Evolutionary conservation across 2,797 vertebrate genomes (phyloP).

Genomic region (Enoplosus armatus): DNA sequence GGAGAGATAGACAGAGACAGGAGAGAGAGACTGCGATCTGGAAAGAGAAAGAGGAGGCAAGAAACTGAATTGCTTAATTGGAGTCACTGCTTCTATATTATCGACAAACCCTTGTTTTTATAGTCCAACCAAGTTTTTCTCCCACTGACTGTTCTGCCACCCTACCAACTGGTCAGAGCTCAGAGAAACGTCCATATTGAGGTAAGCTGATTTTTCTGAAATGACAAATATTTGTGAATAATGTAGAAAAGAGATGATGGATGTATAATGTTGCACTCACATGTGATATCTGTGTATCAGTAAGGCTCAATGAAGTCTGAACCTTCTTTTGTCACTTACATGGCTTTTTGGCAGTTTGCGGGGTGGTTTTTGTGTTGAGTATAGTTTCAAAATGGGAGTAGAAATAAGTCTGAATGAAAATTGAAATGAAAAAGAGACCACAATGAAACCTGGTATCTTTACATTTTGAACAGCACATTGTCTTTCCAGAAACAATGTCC

Average conservation of each 20-base stretch:
- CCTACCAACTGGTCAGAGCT: slow-evolving; percentile 55
- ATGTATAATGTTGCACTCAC: background rate
- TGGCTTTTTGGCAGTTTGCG: background rate
- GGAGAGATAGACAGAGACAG: background rate
- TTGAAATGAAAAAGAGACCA: background rate
- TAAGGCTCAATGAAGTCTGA: background rate
- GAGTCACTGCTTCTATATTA: slow-evolving; percentile 83
- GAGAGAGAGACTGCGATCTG: slow-evolving; percentile 44
- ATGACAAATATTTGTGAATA: background rate
- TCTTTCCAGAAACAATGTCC: background rate
- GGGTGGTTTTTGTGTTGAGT: background rate
- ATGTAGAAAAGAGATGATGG: background rate
- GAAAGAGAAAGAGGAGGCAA: slow-evolving; percentile 24
- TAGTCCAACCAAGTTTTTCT: slow-evolving; percentile 47
- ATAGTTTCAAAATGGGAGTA: background rate
- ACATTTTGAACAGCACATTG: background rate
- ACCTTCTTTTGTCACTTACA: too few relatives aligned
- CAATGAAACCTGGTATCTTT: background rate
- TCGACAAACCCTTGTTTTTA: slow-evolving; percentile 60
- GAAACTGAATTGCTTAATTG: slow-evolving; percentile 78
- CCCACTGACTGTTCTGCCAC: slow-evolving; percentile 54
- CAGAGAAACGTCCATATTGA: slow-evolving; percentile 55
- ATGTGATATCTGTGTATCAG: background rate
- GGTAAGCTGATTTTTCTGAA: slow-evolving; percentile 69
- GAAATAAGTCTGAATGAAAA: background rate